phyloP scores from a whole-genome alignment of 2,888 invertebrate genomes.

The Monopis laevigella region DNA sequence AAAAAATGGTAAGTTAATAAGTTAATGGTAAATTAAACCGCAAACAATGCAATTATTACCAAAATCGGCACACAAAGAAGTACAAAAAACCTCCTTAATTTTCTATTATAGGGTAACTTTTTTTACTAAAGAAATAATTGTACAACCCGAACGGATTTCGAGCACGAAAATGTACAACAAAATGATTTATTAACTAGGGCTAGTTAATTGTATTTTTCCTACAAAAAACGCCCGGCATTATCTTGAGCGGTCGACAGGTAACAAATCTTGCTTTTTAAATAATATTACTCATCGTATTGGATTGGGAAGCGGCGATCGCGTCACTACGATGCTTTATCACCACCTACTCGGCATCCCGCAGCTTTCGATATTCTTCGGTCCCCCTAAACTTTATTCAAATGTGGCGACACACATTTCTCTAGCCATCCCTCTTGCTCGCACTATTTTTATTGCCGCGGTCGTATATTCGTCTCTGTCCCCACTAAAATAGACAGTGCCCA shows the following conservation, averaged over 20 bases:
- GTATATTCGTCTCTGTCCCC: slow-evolving; percentile 51
- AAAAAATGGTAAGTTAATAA: too few relatives aligned
- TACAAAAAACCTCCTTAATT: slow-evolving; percentile 28
- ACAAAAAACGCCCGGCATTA: slow-evolving; percentile 56
- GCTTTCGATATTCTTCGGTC: slow-evolving; percentile 53
- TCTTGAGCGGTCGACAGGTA: slow-evolving; percentile 62
- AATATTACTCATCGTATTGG: slow-evolving; percentile 67
- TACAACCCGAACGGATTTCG: slow-evolving; percentile 44
- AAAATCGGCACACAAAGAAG: too few relatives aligned
- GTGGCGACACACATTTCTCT: slow-evolving; percentile 50
- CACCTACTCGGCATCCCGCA: slow-evolving; percentile 66
- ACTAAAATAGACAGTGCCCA: slow-evolving; percentile 67
- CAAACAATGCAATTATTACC: too few relatives aligned
- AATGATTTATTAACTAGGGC: slow-evolving; percentile 52
- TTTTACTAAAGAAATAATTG: slow-evolving; percentile 46
- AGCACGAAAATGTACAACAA: slow-evolving; percentile 40
- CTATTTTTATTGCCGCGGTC: slow-evolving; percentile 31
- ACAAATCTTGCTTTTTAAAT: slow-evolving; percentile 66
- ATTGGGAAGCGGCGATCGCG: slow-evolving; percentile 56
- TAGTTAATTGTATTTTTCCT: slow-evolving; percentile 64
- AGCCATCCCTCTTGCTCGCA: slow-evolving; percentile 46
- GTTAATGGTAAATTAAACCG: too few relatives aligned
- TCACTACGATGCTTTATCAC: slow-evolving; percentile 65
- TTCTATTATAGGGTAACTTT: slow-evolving; percentile 26
- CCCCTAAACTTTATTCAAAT: slow-evolving; percentile 66